These are phyloP conservation scores for Idaea straminata DNA, from an alignment of 2,888 invertebrate genomes.

Conservation along the genomic window DNA sequence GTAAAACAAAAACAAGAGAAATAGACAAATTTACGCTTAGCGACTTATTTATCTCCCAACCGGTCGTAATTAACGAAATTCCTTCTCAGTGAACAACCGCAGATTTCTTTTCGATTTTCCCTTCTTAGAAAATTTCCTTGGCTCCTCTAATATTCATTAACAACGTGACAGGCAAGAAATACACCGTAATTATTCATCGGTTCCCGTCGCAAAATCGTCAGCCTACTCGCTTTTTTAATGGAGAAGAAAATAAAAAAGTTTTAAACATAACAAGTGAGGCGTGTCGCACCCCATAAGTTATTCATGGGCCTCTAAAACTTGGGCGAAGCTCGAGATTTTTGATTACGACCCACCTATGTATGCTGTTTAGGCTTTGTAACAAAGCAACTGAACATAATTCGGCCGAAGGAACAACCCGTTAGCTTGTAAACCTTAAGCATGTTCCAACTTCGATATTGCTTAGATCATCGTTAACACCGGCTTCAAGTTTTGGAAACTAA, in stretches of 20 bases:
- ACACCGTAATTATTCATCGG: constrained; percentile 75
- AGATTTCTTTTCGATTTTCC: constrained; percentile 60
- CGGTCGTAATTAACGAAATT: constrained; percentile 68
- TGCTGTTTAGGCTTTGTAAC: constrained; percentile 8
- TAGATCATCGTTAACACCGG: constrained; percentile 58
- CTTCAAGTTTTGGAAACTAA: constrained; percentile 54
- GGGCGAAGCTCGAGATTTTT: constrained; percentile 51
- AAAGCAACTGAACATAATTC: constrained; percentile 22
- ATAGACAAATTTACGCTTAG: constrained; percentile 71
- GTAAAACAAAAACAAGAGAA: constrained; percentile 65
- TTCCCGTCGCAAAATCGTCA: constrained; percentile 68
- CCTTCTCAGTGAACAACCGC: constrained; percentile 49
- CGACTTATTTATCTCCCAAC: constrained; percentile 70
- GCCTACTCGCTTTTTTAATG: constrained; percentile 62
- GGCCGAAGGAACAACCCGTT: constrained; percentile 23
- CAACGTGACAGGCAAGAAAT: constrained; percentile 75
- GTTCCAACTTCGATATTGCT: constrained; percentile 52
- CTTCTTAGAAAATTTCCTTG: constrained; percentile 21
- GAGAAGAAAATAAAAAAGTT: constrained; percentile 70
- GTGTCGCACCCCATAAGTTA: constrained; percentile 63
- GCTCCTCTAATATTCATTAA: constrained; percentile 74
- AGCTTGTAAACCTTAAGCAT: constrained; percentile 34
- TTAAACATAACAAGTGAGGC: constrained; percentile 72
- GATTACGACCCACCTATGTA: constrained; percentile 53
- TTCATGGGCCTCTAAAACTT: constrained; percentile 66